phyloP scores from a whole-genome alignment of 2,113 vertebrate species.

The Gymnocephalus cernua region DNA sequence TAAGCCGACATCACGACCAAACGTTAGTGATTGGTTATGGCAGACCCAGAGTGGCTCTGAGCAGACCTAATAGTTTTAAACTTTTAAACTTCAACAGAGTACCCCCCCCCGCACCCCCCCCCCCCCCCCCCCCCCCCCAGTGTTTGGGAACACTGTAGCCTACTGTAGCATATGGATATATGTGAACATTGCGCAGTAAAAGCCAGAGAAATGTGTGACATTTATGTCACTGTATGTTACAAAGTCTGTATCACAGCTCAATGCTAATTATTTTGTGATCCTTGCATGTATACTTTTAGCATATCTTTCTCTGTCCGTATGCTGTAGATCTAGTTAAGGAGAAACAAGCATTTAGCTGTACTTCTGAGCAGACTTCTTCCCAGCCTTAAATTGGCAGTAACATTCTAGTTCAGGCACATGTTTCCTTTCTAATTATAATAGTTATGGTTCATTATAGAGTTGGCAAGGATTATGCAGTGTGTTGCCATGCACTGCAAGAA shows the following conservation, averaged over 20 bases:
- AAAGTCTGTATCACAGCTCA: constrained; percentile 5
- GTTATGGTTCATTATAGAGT: constrained; percentile 24
- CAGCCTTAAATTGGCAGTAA: constrained; percentile 20
- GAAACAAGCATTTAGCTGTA: neutral
- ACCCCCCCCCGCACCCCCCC: too few species aligned
- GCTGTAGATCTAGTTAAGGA: constrained; percentile 4
- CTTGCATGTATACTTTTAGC: neutral
- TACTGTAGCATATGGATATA: constrained; percentile 18
- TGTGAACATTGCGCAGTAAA: constrained; percentile 32
- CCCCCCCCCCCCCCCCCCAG: too few species aligned
- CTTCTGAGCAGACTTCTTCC: neutral
- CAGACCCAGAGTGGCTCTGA: too few species aligned
- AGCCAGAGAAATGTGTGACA: constrained; percentile 38
- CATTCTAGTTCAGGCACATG: constrained; percentile 32
- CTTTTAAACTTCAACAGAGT: too few species aligned
- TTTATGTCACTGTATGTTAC: neutral
- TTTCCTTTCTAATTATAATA: constrained; percentile 19
- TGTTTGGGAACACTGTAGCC: constrained; percentile 1
- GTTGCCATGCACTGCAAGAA: constrained; percentile 17
- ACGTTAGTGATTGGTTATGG: too few species aligned
- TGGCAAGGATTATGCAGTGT: neutral
- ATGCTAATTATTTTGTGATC: constrained; percentile 2
- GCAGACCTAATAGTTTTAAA: too few species aligned
- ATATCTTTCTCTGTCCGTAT: constrained; percentile 3
- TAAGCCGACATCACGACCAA: too few species aligned